Evolutionary conservation across 2,888 invertebrate genomes (phyloP).

Genomic region (Arrhopalites spinosus): DNA sequence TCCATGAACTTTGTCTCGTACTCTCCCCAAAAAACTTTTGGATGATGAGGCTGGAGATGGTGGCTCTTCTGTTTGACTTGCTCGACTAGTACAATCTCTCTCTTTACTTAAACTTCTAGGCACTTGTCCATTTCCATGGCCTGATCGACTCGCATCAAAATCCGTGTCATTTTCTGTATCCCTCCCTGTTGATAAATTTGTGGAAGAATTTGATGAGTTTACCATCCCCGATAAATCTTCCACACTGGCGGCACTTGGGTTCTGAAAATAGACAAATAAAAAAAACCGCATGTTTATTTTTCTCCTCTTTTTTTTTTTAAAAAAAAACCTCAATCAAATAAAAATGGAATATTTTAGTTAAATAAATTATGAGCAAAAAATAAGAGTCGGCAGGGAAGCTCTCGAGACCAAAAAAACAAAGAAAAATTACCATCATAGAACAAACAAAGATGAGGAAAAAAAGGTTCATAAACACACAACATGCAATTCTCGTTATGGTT

Average conservation of each 20-base stretch:
- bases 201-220: not conserved
- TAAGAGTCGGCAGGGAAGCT: too few species aligned
- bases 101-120: not conserved
- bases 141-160: not conserved
- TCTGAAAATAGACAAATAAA: not conserved
- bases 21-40: slow-evolving; percentile 30
- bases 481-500: too few species aligned
- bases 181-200: too few species aligned
- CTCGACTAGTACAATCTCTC: slow-evolving; percentile 6
- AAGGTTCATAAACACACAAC: too few species aligned
- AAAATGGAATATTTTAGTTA: too few species aligned
- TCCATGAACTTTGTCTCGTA: slow-evolving; percentile 14
- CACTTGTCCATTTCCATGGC: not conserved
- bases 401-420: too few species aligned
- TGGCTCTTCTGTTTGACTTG: slow-evolving; percentile 22
- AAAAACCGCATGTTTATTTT: not conserved
- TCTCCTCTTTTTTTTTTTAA: not conserved
- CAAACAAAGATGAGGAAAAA: too few species aligned
- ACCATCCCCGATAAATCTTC: not conserved
- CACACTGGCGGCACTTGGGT: not conserved
- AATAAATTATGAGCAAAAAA: too few species aligned
- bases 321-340: too few species aligned
- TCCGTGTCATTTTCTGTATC: not conserved
- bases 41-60: not conserved
- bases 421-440: too few species aligned